Evolutionary conservation across 2,888 invertebrate genomes (phyloP).

Genomic region (Lasioglossum marginatum): DNA sequence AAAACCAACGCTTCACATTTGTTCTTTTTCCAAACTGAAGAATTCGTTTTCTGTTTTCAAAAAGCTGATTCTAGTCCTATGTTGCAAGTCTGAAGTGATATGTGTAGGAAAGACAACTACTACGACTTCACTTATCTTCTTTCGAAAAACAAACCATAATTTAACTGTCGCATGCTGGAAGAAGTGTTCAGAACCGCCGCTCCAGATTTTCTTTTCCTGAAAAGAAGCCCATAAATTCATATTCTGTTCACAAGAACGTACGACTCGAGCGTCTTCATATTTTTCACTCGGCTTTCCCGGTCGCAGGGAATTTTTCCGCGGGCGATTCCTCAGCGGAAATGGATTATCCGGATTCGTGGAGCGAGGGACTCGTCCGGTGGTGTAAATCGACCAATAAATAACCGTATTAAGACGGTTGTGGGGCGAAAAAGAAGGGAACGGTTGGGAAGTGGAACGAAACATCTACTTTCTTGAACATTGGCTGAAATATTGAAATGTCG

Average conservation of each 20-base stretch:
- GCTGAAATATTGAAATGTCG: background rate
- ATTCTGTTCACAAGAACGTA: background rate
- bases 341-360: background rate
- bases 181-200: background rate
- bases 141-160: background rate
- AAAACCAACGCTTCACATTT: background rate
- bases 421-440: background rate
- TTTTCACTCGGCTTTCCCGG: background rate
- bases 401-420: background rate
- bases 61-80: background rate
- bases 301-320: background rate
- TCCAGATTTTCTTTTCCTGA: background rate
- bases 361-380: background rate
- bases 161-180: background rate
- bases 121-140: background rate
- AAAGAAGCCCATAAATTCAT: background rate
- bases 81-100: background rate
- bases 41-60: background rate
- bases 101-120: background rate
- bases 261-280: background rate
- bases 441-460: background rate
- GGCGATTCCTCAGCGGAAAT: conserved; percentile 1
- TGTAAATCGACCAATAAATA: conserved; percentile 1
- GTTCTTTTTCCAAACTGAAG: background rate
- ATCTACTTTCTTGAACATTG: background rate